Conservation (phyloP, 2,888 invertebrate species). For the Himalopsyche tibetana region DNA sequence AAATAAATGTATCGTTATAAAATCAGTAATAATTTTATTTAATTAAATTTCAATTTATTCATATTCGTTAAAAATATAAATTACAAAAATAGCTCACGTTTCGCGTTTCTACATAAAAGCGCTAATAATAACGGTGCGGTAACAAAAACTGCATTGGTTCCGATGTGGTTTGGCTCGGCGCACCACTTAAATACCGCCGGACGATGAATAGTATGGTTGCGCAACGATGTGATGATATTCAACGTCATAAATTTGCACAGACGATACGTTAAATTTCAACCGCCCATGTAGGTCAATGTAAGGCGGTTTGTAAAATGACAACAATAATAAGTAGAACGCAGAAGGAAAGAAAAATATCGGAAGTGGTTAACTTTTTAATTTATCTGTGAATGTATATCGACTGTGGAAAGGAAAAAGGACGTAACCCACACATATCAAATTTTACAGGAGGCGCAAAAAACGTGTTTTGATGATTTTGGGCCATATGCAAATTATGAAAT, state of each 20-base stretch:
- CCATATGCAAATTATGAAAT: no score
- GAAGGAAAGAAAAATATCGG: no score
- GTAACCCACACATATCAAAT: no score
- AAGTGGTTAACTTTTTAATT: no score
- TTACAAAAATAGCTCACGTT: neutral
- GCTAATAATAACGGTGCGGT: slow-evolving; percentile 8
- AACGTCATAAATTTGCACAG: neutral
- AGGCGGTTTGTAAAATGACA: neutral
- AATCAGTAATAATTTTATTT: no score
- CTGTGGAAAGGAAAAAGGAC: no score
- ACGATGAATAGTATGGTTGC: slow-evolving; percentile 23
- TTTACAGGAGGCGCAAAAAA: no score
- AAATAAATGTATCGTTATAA: no score
- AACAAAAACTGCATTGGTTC: slow-evolving; percentile 19
- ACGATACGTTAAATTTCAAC: neutral
- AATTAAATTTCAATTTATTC: neutral
- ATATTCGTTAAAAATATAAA: neutral
- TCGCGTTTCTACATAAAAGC: neutral
- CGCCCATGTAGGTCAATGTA: neutral
- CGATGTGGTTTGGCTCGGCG: neutral
- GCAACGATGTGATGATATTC: neutral
- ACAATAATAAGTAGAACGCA: no score
- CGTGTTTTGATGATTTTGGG: no score
- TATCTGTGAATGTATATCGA: no score
- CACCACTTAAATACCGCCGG: slow-evolving; percentile 13